Evolutionary conservation across 2,888 invertebrate species (phyloP).

Genomic region (Cyclophora albipunctata): DNA sequence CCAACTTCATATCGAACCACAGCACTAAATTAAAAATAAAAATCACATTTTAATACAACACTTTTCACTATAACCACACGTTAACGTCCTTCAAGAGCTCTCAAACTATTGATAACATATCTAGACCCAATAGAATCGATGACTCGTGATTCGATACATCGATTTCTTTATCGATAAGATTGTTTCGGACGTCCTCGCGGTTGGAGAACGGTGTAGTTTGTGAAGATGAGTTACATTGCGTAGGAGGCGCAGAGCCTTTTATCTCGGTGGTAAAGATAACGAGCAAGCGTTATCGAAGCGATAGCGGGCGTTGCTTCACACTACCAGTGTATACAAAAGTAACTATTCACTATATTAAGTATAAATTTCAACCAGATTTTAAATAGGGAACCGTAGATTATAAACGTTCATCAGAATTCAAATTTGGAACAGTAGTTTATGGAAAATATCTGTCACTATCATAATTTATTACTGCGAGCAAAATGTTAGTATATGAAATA

Average conservation of each 20-base stretch:
- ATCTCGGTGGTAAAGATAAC: constrained; percentile 47
- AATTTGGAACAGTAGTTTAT: too few species aligned
- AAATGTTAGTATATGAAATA: too few species aligned
- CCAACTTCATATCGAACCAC: constrained; percentile 33
- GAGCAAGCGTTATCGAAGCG: constrained; percentile 19
- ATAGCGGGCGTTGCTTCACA: constrained; percentile 28
- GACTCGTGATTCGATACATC: constrained; percentile 59
- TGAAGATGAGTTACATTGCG: constrained; percentile 32
- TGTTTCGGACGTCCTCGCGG: constrained; percentile 39
- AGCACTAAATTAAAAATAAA: constrained; percentile 18
- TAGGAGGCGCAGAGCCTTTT: constrained; percentile 30
- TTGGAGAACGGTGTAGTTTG: constrained; percentile 32
- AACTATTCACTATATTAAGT: too few species aligned
- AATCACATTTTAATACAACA: constrained; percentile 3
- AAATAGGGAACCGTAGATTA: too few species aligned
- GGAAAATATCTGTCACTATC: too few species aligned
- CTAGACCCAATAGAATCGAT: constrained; percentile 43
- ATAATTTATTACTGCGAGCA: too few species aligned
- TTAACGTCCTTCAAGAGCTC: constrained; percentile 2
- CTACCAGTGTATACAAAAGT: too few species aligned
- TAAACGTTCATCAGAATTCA: too few species aligned
- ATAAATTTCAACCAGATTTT: too few species aligned
- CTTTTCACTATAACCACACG: constrained; percentile 17
- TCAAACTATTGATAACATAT: not conserved
- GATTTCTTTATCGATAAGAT: constrained; percentile 54